Evolutionary conservation across 1,140 invertebrate genomes (phyloP), one percentile per base, ranked within the genome.

Genomic region (Dendroctonus ponderosae): DNA sequence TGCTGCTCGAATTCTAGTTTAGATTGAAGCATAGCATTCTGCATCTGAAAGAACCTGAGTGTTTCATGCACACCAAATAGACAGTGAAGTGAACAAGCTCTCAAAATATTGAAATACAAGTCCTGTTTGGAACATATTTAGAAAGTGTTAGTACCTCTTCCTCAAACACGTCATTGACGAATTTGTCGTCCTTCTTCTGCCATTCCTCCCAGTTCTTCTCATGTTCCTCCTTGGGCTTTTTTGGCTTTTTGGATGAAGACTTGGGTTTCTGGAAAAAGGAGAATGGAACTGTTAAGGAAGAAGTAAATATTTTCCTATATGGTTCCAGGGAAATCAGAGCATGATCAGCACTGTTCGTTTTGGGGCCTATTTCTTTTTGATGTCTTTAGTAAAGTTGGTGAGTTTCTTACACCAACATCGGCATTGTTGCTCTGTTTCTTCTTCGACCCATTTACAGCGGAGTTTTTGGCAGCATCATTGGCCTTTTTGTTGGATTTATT

Each of bases 1-100:
- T 86, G 85, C 71, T 86, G 80, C 79, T 89, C 87, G 80, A 80
- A 88, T 71, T 89, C 87, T 56, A 89, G 74, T 79, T 88, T 88
- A 8, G 87, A 89, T 54, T 87, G 77, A 12, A 89, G 70, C 62
- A 89, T 80, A 9, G 87, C 87, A 82, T 85, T 82, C 73, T 87
- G 81, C n/a, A 71, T 67, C 65, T 66, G 37, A 56, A 65, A 57
- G 9, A 61, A 9, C 9, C 7, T 6, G 0, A 14, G 9, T 7
- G 14, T 59, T 57, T 15, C 15, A 52, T 12, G 8, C 7, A 52
- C 9, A 52, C 11, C 50, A 52, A n/a, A 12, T 12, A 12, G 9
- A 2, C 26, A 26, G 26, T 3, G 26, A 26, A 3, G 26, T 26
- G 26, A 26, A 26, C 26, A 26, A 26, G 26, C 3, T 26, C 26